Base-by-base conservation (phyloP, 2,888 invertebrate genomes). In the Tipula helvola region DNA sequence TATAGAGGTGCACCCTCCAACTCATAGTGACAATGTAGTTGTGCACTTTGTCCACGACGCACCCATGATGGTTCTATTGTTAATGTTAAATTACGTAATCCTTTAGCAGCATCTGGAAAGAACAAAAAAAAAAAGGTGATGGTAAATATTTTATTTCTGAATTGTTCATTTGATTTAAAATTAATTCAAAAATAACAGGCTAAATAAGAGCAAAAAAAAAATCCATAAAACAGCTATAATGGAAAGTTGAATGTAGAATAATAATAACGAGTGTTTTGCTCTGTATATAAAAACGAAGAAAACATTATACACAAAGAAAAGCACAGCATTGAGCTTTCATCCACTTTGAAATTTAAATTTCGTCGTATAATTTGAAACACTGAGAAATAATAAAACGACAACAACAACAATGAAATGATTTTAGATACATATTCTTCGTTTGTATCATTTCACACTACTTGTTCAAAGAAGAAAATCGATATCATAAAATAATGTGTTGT, bases 1-100 rank as follows among this genome's bases (percentile, higher is more conserved):
- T 95, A 95, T 12, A 95, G 91, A 0, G 94, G 94, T 12, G 94
- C 94, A n/a, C 93, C 94, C 5, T 94, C 94, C 88, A 95, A 91
- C 90, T 94, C 93, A 90, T 94, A 95, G 47, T 93, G 91, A 89
- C 95, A 95, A 44, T 93, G 93, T 39, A 94, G 90, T 0, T 91
- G 92, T 18, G 93, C 94, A 88, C 94, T 93, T 28, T 94, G 93
- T 0, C 94, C 94, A 39, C 93, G 91, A 88, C 94, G 93, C 16
- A 94, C 94, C 13, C 93, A 94, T 44, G 93, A 93, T 0, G 94
- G 94, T 8, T 93, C 93, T 90, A 94, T 93, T 89, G 93, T 91
- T 84, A 94, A 89, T 88, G 90, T 91, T 87, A 91, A 90, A 89
- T 91, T 90, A 90, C 89, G 93, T 91, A 89, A 93, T 92, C 2